These are phyloP conservation scores for Cirrhinus molitorella DNA, from an alignment of 2,797 vertebrate species.

Conservation along the genomic window DNA sequence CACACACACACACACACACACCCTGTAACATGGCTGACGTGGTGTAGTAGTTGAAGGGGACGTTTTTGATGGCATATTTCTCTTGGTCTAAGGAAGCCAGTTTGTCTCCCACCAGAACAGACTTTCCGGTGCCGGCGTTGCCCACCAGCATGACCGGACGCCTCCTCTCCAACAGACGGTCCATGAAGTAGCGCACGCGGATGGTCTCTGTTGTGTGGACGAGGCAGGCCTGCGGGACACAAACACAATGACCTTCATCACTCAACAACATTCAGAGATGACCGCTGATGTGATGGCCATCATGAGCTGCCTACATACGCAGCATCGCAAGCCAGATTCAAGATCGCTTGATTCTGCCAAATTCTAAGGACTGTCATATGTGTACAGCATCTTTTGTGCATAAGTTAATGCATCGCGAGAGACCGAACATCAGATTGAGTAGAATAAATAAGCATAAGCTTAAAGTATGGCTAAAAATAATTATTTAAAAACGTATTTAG, in stretches of 20 bases:
- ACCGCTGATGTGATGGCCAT: neutral
- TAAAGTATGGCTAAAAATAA: neutral
- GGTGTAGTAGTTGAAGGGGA: slow-evolving; percentile 95
- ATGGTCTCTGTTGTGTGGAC: slow-evolving; percentile 92
- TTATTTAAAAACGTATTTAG: neutral
- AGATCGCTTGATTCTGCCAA: neutral
- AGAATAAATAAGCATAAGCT: neutral
- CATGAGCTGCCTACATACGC: neutral
- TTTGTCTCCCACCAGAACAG: slow-evolving; percentile 88
- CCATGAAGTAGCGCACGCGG: slow-evolving; percentile 88
- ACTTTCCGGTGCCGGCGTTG: slow-evolving; percentile 89
- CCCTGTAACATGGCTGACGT: slow-evolving; percentile 96
- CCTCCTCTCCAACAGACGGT: slow-evolving; percentile 81
- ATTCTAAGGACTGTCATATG: neutral
- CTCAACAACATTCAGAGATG: neutral
- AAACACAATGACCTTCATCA: neutral
- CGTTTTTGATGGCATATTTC: slow-evolving; percentile 87
- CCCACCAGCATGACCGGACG: slow-evolving; percentile 93
- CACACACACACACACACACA: slow-evolving; percentile 65
- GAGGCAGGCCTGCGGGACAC: slow-evolving; percentile 82
- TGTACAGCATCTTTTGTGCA: neutral
- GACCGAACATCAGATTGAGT: neutral
- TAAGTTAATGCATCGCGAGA: neutral
- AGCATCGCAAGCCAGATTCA: neutral
- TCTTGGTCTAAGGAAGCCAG: slow-evolving; percentile 83